Conservation (phyloP, 2,113 vertebrate species). For the Lanius collurio region DNA sequence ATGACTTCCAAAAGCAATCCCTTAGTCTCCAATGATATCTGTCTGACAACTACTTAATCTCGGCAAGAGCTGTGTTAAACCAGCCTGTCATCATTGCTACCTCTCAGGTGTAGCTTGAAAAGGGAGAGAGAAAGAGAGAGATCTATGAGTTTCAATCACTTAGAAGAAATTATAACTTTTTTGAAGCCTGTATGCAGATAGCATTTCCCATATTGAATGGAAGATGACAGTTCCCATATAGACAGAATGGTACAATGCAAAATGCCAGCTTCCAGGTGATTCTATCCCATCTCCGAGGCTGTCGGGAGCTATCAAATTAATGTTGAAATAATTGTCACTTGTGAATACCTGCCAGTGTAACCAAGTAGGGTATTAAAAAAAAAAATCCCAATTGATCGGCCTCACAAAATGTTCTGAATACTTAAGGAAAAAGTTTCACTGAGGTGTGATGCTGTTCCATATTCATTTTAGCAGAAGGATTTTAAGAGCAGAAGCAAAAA, state of each 20-base stretch:
- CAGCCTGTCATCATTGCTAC: constrained; percentile 73
- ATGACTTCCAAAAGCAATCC: constrained; percentile 75
- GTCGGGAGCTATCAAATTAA: constrained; percentile 66
- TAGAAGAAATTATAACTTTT: constrained; percentile 74
- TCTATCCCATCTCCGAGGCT: constrained; percentile 46
- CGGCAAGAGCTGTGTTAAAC: constrained; percentile 76
- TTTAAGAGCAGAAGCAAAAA: constrained; percentile 1
- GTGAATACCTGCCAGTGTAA: constrained; percentile 72
- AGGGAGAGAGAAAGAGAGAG: constrained; percentile 54
- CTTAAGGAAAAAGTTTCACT: constrained; percentile 67
- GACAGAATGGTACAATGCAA: constrained; percentile 56
- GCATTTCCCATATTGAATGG: constrained; percentile 64
- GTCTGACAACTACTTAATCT: constrained; percentile 83
- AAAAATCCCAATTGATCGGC: constrained; percentile 65
- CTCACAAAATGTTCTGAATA: constrained; percentile 68
- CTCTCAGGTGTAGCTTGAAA: constrained; percentile 68
- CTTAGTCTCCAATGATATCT: constrained; percentile 76
- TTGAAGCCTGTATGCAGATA: constrained; percentile 58
- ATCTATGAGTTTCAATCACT: constrained; percentile 66
- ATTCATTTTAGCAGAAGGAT: constrained; percentile 44
- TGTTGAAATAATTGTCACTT: constrained; percentile 68
- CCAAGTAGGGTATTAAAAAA: constrained; percentile 52
- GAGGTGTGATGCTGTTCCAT: constrained; percentile 47
- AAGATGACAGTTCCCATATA: constrained; percentile 68
- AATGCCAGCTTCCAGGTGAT: constrained; percentile 64